A percentile compares a stretch with the other conserved stretches of the same genome.
phyloP scores from a whole-genome alignment of 2,888 invertebrate genomes.

The Lottia gigantea region DNA sequence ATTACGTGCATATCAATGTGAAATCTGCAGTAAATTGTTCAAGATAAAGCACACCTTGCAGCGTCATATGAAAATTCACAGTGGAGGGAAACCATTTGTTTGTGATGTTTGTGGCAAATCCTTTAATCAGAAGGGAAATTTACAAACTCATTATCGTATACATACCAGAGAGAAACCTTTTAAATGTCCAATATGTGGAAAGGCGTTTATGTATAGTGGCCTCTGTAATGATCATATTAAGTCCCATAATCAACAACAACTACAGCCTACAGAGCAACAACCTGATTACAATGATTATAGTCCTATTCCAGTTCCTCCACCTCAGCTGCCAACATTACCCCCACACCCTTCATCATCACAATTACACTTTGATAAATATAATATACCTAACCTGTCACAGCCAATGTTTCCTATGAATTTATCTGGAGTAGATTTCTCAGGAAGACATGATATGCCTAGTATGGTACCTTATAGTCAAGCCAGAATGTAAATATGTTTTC shows the following conservation, averaged over 20 bases:
- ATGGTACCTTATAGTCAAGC: no score
- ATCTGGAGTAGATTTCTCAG: no score
- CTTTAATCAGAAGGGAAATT: constrained; percentile 8
- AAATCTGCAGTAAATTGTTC: constrained; percentile 9
- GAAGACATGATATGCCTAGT: no score
- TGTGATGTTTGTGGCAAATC: constrained; percentile 12
- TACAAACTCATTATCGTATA: constrained; percentile 7
- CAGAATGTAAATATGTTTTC: no score
- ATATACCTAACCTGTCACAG: no score
- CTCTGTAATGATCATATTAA: constrained; percentile 1
- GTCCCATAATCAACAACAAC: constrained; percentile 2
- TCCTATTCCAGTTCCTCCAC: no score
- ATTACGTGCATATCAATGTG: constrained; percentile 9
- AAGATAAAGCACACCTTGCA: not conserved
- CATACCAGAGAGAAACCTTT: constrained; percentile 10
- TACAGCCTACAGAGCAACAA: not conserved
- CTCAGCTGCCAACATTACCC: no score
- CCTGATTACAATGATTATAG: no score
- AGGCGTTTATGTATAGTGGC: constrained; percentile 7
- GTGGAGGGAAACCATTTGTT: not conserved
- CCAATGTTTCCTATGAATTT: no score
- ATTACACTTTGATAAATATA: no score
- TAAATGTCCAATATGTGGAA: constrained; percentile 7
- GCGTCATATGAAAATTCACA: constrained; percentile 7
- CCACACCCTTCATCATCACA: no score